Base-by-base conservation (phyloP, 2,888 invertebrate species). In the Netelia fuscicornis region DNA sequence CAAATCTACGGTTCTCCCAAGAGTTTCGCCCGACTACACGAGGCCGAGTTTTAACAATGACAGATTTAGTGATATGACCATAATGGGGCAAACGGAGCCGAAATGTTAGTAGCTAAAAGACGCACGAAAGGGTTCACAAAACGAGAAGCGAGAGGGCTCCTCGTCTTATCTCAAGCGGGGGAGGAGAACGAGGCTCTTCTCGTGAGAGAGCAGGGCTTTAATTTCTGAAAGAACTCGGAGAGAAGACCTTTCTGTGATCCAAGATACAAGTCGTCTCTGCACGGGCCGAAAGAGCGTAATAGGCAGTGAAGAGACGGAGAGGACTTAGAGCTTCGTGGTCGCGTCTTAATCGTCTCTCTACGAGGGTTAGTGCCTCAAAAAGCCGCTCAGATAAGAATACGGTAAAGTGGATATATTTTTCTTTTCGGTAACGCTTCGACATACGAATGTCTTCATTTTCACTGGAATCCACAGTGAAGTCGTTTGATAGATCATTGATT, bases 11-110 rank as follows among this genome's bases (percentile, higher is more conserved):
- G 20, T 37, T 23, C 62, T 64, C n/a, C 17, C 13, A 84, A 84
- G 84, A 86, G 83, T 83, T 82, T 78, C 70, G 82, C 75, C 86
- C 82, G 86, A 87, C 86, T 83, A 82, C 84, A 82, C 81, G 79
- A 20, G 84, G 75, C 62, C 86, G 84, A 85, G 75, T 80, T 82
- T 89, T 87, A 87, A 88, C 88, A 88, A 87, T 88, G 89, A 89
- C 88, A 88, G 89, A 89, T 89, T 87, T 86, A 84, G 82, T 83
- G 89, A 89, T 89, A 89, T 75, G 82, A 68, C 78, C 81, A 84
- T 87, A 88, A 88, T 88, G 87, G 88, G 79, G 70, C 82, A 75
- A 54, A 60, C 37, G 76, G 81, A 62, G 68, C 81, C 81, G 62
- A 70, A 70, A 82, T 67, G 65, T 60, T 72, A 81, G 76, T 74